Base-by-base conservation (phyloP, 1,140 invertebrate species). In the Cepaea nemoralis region DNA sequence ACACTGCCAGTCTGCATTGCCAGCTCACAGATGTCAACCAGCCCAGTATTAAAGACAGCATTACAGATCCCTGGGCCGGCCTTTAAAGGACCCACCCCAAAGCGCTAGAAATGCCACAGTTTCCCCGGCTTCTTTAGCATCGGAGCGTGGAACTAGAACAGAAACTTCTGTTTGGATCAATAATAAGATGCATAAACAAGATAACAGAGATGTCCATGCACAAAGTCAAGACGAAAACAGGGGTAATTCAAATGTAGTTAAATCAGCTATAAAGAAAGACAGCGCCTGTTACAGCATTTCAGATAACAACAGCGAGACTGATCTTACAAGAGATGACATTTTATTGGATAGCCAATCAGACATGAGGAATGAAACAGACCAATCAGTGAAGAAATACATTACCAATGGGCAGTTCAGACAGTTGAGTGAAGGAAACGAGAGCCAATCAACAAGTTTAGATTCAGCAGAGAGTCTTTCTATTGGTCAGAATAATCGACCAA, bases 251-350 rank as follows among this genome's bases (percentile, higher is more conserved):
- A 40, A 8, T 37, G 27, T 24, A 24, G 39, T 48, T 19, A 78
- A 78, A 35, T 31, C 45, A 24, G 14, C 78, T 14, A 39, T 22
- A 16, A 80, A 80, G 70, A 80, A 80, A 42, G 78, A 80, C 69
- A 80, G 78, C 48, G 78, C 78, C 27, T 80, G 78, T 48, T 80
- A 80, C 48, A 80, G 78, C 48, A 37, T 80, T 0, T 48, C 69
- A 8, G 78, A 73, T n/a, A 71, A 67, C 31, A 66, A 40, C 76
- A 79, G 77, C 66, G 77, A 79, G 42, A 39, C 59, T 22, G 77
- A 79, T 22, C 59, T 69, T 31, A 79, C 27, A 16, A 79, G 39
- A 69, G 63, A 19, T n/a, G 77, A 79, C 42, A 37, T 39, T 33
- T 35, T 39, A 2, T 31, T 42, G 27, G 55, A 33, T n/a, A 35